Evolutionary conservation across 2,797 vertebrate genomes (phyloP).

Genomic region (Novumbra hubbsi): DNA sequence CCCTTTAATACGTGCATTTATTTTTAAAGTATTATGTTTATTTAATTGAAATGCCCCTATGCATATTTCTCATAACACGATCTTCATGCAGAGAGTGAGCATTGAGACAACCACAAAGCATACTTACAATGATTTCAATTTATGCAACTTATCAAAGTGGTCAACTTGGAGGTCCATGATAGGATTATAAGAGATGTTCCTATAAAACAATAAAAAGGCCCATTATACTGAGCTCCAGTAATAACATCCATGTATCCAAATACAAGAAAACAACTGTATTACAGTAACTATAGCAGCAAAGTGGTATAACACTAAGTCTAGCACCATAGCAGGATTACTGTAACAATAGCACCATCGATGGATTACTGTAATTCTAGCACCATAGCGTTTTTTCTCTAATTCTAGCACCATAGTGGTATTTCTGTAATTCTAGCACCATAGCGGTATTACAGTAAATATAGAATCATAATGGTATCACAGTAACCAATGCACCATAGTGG

Average conservation of each 20-base stretch:
- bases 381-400: too few species aligned
- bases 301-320: neutral
- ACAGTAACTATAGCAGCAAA: neutral
- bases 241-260: neutral
- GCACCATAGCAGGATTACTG: too few species aligned
- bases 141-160: slow-evolving; percentile 88
- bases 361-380: too few species aligned
- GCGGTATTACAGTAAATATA: neutral
- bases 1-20: too few species aligned
- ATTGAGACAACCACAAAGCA: neutral
- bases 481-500: neutral
- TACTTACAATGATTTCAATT: slow-evolving; percentile 95
- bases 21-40: neutral
- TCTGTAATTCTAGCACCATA: too few species aligned
- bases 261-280: neutral
- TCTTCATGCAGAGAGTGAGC: neutral
- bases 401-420: too few species aligned
- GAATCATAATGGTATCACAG: neutral
- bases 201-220: slow-evolving; percentile 46
- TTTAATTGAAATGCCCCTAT: neutral
- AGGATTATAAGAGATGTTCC: slow-evolving; percentile 94
- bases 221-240: neutral
- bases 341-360: too few species aligned
- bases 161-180: slow-evolving; percentile 84
- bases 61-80: too few species aligned